phyloP scores from a whole-genome alignment of 1,140 invertebrate genomes.

The Paraescarpia echinospica region DNA sequence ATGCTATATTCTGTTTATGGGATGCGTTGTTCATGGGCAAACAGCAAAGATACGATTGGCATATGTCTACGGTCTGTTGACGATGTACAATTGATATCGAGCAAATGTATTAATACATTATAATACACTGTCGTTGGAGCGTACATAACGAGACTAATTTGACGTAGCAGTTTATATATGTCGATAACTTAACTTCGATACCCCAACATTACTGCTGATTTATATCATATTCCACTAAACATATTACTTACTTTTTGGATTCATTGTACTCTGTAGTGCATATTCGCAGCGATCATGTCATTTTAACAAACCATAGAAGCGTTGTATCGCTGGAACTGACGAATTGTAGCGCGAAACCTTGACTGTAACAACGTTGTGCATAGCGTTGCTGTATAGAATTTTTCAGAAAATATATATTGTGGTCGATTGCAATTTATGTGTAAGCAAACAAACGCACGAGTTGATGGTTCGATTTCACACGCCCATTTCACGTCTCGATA shows the following conservation, averaged over 20 bases:
- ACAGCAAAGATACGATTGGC: not conserved
- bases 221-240: not conserved
- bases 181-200: not conserved
- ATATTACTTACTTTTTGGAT: not conserved
- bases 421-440: not conserved
- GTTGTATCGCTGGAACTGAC: not conserved
- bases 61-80: not conserved
- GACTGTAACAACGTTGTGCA: not conserved
- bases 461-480: not conserved
- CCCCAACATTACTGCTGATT: not conserved
- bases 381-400: not conserved
- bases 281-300: not conserved
- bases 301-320: not conserved
- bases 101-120: not conserved
- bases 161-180: not conserved
- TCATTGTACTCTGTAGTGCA: no score
- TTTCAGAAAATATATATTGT: not conserved
- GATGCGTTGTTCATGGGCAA: not conserved
- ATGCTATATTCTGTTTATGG: not conserved
- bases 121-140: not conserved
- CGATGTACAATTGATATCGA: not conserved
- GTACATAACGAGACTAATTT: not conserved
- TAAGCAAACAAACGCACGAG: not conserved
- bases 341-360: not conserved
- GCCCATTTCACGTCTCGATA: not conserved